Evolutionary conservation across 2,113 vertebrate genomes (phyloP), one percentile per base, ranked within the genome.

Genomic region (Chitala chitala): DNA sequence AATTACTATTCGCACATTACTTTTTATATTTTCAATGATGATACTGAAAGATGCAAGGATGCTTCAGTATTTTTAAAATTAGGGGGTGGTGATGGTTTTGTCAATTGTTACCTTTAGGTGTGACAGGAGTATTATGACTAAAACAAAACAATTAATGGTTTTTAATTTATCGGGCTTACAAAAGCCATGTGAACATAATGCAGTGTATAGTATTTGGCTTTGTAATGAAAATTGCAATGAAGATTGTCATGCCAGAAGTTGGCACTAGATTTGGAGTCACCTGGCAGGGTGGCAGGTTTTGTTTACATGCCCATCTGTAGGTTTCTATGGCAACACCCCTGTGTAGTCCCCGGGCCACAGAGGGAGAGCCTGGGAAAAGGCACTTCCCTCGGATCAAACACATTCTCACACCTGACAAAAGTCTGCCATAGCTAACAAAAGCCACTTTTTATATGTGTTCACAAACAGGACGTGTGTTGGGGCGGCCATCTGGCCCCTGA

Each of bases 141-240:
- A 69, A 69, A n/a, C n/a, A 64, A 77, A 63, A 40, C 24, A 51
- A 74, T 68, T 73, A 73, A 51, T 75, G 76, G 74, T 71, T 44
- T 48, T 54, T 61, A 74, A 68, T 56, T 55, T 13, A 53, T 59
- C 68, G 51, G 78, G 75, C 73, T 78, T 48, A 61, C 59, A 78
- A 63, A 71, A 79, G 70, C 75, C 75, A 50, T 59, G 56, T 75
- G 75, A 73, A 79, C 40, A 36, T 76, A 78, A 77, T 85, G 84
- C 83, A 82, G 83, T 82, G 85, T 81, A 81, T 81, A 84, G 85
- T 82, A 78, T 82, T 83, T n/a, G 84, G 82, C 83, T 82, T 76
- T 87, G 82, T 84, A 80, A 79, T 73, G 78, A 78, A 80, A 79
- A 83, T 82, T 86, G 85, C 82, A 84, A 82, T 9, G 76, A n/a